phyloP scores from a whole-genome alignment of 2,888 invertebrate species.

The Andrena fulva region DNA sequence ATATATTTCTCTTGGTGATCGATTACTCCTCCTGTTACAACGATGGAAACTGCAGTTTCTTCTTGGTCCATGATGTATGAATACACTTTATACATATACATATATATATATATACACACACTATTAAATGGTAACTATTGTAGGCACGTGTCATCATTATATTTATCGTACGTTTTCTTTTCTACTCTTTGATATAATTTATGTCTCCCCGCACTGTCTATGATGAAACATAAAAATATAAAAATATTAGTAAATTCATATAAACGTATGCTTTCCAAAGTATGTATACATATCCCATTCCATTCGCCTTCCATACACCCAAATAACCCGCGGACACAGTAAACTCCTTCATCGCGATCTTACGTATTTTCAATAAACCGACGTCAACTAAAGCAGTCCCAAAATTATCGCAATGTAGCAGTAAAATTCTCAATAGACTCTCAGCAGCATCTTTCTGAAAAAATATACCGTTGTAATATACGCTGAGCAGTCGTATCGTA shows the following conservation, averaged over 20 bases:
- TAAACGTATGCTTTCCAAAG: conserved; percentile 7
- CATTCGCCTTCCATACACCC: not conserved
- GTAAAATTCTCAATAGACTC: not conserved
- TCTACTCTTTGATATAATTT: conserved; percentile 42
- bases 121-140: conserved; percentile 73
- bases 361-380: not conserved
- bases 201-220: conserved; percentile 39
- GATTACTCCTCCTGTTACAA: not conserved
- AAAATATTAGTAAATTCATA: conserved; percentile 44
- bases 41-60: conserved; percentile 28
- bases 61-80: conserved; percentile 48
- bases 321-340: conserved; percentile 6
- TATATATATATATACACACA: conserved; percentile 39
- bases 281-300: not conserved
- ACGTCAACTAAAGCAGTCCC: conserved; percentile 7
- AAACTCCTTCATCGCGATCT: conserved; percentile 13
- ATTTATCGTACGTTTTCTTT: conserved; percentile 26
- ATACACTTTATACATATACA: conserved; percentile 61
- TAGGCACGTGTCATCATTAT: conserved; percentile 73
- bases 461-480: not conserved
- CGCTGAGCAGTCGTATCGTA: not conserved
- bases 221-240: conserved; percentile 54
- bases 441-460: not conserved
- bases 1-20: not conserved
- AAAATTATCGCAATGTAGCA: not conserved